These are phyloP conservation scores for Nasonovia ribisnigri DNA, from an alignment of 2,888 invertebrate genomes.

Conservation along the genomic window DNA sequence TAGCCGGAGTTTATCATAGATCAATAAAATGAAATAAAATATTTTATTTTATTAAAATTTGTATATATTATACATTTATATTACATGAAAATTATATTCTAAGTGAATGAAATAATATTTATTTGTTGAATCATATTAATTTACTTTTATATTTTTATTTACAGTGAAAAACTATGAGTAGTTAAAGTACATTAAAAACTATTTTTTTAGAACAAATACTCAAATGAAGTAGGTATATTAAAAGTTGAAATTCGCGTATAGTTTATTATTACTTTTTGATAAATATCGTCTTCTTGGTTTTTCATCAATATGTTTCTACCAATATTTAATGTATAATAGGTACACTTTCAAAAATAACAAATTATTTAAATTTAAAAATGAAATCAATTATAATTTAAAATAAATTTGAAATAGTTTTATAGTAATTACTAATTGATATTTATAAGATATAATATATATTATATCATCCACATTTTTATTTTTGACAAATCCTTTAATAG, in stretches of 20 bases:
- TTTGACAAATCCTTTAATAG: not conserved
- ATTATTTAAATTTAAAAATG: not conserved
- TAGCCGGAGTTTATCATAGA: not conserved
- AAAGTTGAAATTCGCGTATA: not conserved
- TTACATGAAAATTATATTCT: not conserved
- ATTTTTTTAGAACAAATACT: not conserved
- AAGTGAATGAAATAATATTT: not conserved
- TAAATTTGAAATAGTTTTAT: not conserved
- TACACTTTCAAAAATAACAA: not conserved
- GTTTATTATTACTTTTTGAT: not conserved
- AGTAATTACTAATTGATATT: not conserved
- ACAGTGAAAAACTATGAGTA: not conserved
- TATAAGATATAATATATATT: not conserved
- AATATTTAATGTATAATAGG: not conserved
- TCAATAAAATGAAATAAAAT: not conserved
- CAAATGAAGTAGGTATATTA: not conserved
- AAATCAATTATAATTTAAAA: not conserved
- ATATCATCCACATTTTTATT: not conserved
- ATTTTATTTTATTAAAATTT: not conserved
- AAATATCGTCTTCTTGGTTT: not conserved
- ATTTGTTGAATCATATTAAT: not conserved
- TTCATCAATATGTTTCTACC: not conserved
- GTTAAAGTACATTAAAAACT: not conserved
- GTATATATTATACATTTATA: not conserved
- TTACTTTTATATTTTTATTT: not conserved